Evolutionary conservation across 2,113 vertebrate genomes (phyloP).

Genomic region (Paradoxurus hermaphroditus): DNA sequence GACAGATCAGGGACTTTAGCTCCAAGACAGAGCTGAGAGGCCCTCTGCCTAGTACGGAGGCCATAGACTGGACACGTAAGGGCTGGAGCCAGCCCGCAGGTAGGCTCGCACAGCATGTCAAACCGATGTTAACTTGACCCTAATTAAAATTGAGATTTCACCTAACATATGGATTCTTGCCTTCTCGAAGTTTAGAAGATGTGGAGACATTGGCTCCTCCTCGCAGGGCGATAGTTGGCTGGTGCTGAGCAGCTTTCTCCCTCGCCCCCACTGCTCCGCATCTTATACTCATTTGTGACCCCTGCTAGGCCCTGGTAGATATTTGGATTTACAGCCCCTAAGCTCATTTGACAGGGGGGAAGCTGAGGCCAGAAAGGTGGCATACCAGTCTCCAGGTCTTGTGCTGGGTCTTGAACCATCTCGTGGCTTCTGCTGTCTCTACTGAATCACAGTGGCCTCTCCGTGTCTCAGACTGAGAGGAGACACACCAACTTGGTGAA

Average conservation of each 20-base stretch:
- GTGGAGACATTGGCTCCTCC: neutral
- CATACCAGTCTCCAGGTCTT: neutral
- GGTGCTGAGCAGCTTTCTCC: neutral
- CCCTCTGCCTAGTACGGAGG: neutral
- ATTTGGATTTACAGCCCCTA: neutral
- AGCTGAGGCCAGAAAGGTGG: neutral
- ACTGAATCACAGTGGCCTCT: neutral
- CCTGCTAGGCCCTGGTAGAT: neutral
- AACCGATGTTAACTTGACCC: neutral
- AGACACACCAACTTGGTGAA: neutral
- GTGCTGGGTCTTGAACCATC: neutral
- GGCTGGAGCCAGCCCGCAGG: neutral
- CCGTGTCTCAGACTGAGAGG: neutral
- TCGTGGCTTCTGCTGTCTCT: neutral
- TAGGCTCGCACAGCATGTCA: neutral
- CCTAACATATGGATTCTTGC: neutral
- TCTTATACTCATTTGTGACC: neutral
- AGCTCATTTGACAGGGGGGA: neutral
- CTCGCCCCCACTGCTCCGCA: accelerated
- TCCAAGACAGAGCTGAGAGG: neutral
- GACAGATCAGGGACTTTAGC: neutral
- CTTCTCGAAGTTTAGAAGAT: neutral
- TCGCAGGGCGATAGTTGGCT: neutral
- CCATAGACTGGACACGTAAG: neutral
- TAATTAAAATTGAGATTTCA: constrained; percentile 32